Evolutionary conservation across 1,140 invertebrate genomes (phyloP), one percentile per base, ranked within the genome.

Genomic region (Drosophila grimshawi): DNA sequence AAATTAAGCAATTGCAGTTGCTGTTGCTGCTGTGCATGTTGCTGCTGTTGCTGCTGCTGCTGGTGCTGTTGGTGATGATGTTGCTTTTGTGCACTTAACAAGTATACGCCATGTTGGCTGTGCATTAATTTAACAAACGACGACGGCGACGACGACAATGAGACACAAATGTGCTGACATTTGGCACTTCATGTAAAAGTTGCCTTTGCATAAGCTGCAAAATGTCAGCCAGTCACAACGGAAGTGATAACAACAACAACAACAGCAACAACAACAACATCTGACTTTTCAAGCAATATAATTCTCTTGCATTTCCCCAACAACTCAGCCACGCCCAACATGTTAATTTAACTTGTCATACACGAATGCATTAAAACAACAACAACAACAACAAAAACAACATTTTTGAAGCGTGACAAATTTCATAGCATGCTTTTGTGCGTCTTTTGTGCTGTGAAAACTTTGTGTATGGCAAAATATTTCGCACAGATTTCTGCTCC

Each of bases 141-240:
- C 69, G 51, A 65, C 76, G n/a, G 62, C 76, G 57, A 75, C 69
- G 51, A 60, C 52, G 60, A 78, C 49, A 69, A 71, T 66, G 60
- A 78, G 78, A 81, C 82, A 79, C 82, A 86, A 86, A 86, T 88
- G 83, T 82, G 80, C 80, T 82, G 83, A 86, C 83, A 83, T 79
- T 83, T 82, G 80, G 68, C 81, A 80, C 76, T 76, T 76, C 68
- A 72, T 79, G 81, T 76, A 79, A 75, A 78, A 67, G 63, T 79
- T 59, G 65, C 59, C 35, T 60, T 60, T 75, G 71, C 52, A 68
- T 56, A 73, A 75, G 66, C 70, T 75, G 66, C 65, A 56, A 64
- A 63, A 68, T 81, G 79, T 74, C 76, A 68, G 56, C 63, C 39
- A 43, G 3, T 43, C 39, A 8, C 39, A 43, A 43, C 39, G 39